phyloP scores from a whole-genome alignment of 2,888 invertebrate species.

The Pseudoips prasinana region DNA sequence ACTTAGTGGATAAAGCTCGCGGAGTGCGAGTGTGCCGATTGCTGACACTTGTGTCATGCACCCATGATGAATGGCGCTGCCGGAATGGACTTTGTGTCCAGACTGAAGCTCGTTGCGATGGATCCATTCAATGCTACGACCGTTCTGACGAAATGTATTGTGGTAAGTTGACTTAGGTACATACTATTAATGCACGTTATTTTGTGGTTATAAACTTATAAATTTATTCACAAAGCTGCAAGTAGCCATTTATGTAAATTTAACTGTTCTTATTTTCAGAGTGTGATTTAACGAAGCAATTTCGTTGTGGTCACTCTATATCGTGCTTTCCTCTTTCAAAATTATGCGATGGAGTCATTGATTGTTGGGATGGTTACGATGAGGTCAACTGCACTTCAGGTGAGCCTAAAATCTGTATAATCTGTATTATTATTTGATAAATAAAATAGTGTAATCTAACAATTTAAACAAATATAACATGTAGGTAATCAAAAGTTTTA shows the following conservation, averaged over 20 bases:
- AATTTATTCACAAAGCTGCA: no score
- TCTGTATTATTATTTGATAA: no score
- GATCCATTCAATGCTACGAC: conserved; percentile 88
- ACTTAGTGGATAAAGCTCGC: conserved; percentile 77
- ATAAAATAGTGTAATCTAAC: no score
- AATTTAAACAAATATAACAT: no score
- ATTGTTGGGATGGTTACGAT: conserved; percentile 90
- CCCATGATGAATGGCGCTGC: conserved; percentile 86
- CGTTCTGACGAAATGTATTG: conserved; percentile 88
- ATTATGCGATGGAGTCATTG: conserved; percentile 86
- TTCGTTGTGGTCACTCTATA: conserved; percentile 87
- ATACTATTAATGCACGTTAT: conserved; percentile 2
- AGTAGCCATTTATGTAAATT: no score
- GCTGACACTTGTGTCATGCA: conserved; percentile 82
- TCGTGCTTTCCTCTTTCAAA: conserved; percentile 87
- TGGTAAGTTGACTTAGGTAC: conserved; percentile 69
- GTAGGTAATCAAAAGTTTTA: no score
- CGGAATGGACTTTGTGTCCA: conserved; percentile 87
- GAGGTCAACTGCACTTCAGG: conserved; percentile 87
- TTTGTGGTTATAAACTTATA: neutral
- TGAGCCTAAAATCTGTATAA: conserved; percentile 55
- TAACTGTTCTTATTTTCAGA: conserved; percentile 78
- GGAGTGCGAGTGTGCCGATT: conserved; percentile 81
- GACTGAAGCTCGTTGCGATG: conserved; percentile 85
- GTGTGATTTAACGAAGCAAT: conserved; percentile 85